Base-by-base conservation (phyloP, 2,113 vertebrate species). In the Xyrauchen texanus region DNA sequence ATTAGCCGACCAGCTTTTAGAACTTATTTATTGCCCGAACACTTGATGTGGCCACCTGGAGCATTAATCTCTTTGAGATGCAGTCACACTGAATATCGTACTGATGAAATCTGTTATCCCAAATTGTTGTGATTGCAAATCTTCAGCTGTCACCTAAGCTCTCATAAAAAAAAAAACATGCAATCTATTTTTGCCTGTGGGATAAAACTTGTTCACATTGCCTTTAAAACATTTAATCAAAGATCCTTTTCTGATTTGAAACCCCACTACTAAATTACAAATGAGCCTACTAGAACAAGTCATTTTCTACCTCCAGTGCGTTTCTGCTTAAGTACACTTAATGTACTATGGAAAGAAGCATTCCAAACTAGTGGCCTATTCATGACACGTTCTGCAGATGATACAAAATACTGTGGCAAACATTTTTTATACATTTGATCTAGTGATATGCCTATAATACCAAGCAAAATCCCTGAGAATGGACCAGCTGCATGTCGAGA, bases 171-270 rank as follows among this genome's bases (percentile, higher is more conserved):
- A 57, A 46, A 9, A 34, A 34, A 34, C 21, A 34, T 34, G 21
- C 3, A 3, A 34, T 34, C 21, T 34, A 3, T 34, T 34, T 34
- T 34, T 3, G 42, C 60, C 62, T 53, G 49, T 60, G 47, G 61
- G 60, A 72, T 63, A 11, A 55, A 60, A 51, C 45, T 8, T 34
- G 21, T 34, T 12, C 42, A 69, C 52, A 42, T 62, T 46, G 6
- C 46, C 55, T 78, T 78, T 47, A 74, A 78, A 67, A 82, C 67
- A 55, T 82, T 49, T 78, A 81, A 68, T 78, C 55, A 78, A 74
- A 82, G 76, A 78, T 78, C 8, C 2, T 45, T 78, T 78, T 78
- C 63, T 44, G 49, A 68, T 73, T 67, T 72, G 34, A 72, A 77
- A 67, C 7, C 53, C 49, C 42, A 57, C 77, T 72, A 9, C 51